These are phyloP conservation scores for Strigamia transsilvanica DNA, from an alignment of 2,888 invertebrate species.

Conservation along the genomic window DNA sequence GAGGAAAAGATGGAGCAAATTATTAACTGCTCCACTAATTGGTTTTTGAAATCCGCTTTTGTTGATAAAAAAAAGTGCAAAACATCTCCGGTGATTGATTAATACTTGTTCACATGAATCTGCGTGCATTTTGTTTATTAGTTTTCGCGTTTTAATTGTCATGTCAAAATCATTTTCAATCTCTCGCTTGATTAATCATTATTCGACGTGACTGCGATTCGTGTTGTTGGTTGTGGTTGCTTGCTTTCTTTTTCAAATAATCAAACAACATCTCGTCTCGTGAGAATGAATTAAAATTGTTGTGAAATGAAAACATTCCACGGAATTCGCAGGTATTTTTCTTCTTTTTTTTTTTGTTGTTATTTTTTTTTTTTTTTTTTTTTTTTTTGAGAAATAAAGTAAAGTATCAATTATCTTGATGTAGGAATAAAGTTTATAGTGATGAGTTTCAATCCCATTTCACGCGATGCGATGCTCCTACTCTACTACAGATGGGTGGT, in stretches of 20 bases:
- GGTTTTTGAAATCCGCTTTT: constrained; percentile 35
- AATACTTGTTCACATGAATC: neutral
- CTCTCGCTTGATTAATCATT: neutral
- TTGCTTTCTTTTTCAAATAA: neutral
- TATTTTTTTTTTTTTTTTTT: too few relatives aligned
- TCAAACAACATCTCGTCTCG: neutral
- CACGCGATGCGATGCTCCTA: neutral
- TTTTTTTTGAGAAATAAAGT: neutral
- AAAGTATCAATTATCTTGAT: constrained; percentile 26
- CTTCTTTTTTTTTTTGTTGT: too few relatives aligned
- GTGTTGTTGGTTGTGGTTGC: neutral
- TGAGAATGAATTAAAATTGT: neutral
- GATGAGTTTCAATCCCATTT: constrained; percentile 48
- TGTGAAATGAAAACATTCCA: too few relatives aligned
- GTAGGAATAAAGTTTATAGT: constrained; percentile 1
- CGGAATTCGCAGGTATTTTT: too few relatives aligned
- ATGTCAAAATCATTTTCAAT: neutral
- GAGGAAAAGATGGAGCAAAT: constrained; percentile 12
- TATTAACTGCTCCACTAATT: constrained; percentile 38
- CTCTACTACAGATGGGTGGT: neutral
- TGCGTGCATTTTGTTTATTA: neutral
- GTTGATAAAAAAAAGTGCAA: constrained; percentile 5
- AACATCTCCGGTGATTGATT: constrained; percentile 6
- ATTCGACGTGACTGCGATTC: neutral
- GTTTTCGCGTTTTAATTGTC: neutral